Evolutionary conservation across 1,140 invertebrate species (phyloP), one percentile per base, ranked within the genome.

Genomic region (Danaus plexippus): DNA sequence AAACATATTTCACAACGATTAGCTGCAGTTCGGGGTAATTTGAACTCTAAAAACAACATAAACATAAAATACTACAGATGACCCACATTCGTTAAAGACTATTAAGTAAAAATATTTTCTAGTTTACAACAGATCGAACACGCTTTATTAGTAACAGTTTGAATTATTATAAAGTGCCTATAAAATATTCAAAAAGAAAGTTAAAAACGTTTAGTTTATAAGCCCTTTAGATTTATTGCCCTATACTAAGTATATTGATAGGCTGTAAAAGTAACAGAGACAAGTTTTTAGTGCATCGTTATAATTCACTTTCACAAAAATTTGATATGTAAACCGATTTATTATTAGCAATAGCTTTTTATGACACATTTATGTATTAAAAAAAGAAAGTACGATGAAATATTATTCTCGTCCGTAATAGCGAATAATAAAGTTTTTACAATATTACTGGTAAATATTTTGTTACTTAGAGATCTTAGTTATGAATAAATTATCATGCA

Each of bases 101-200:
- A 66, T 57, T 62, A 55, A 65, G 62, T 51, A 65, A 56, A 62
- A 64, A 57, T 57, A 65, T 65, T 64, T 64, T 62, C 56, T 50
- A 59, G 65, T 68, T 56, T 54, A 68, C 61, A 48, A 32, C 52
- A 45, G 59, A 63, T 65, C 62, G 48, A 43, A 47, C 32, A 54
- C 54, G 51, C 43, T 43, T 50, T 47, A 54, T 62, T 63, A 59
- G 55, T 61, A 53, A 52, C 44, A 51, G 61, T 63, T 63, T 61
- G 53, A 68, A 63, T 58, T 57, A 64, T 54, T 62, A 61, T 32
- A 54, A 55, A 54, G 18, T 47, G 50, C 43, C 42, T 10, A 51
- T 64, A 58, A 61, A 59, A 55, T 61, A 43, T 68, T 65, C 46
- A 55, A 66, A 77, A 77, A 69, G 72, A 78, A 82, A 79, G 79